Percentiles rank a stretch among this genome's conserved stretches.
Conservation (phyloP, 2,797 vertebrate species). For the Parotocinclus haroldoi region DNA sequence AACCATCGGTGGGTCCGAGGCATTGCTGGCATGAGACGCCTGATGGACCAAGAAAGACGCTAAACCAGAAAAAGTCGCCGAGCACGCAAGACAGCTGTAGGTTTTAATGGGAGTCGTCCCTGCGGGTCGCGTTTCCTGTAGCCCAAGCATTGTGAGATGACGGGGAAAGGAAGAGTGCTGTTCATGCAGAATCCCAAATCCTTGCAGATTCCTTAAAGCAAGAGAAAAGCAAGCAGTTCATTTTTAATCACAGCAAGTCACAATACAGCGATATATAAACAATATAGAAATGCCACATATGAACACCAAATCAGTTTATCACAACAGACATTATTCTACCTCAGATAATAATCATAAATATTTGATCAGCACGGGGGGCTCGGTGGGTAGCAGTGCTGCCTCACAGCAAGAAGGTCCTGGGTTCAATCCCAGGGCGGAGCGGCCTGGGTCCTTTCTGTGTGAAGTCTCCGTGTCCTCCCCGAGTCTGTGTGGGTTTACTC, state of each 20-base stretch:
- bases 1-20: constrained; percentile 43
- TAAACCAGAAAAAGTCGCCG: constrained; percentile 72
- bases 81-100: constrained; percentile 74
- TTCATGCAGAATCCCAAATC: not conserved
- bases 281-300: no score
- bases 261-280: no score
- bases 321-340: no score
- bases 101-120: constrained; percentile 62
- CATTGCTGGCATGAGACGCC: constrained; percentile 62
- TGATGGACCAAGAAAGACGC: constrained; percentile 74
- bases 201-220: constrained; percentile 21
- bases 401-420: no score
- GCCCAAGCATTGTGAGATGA: constrained; percentile 67
- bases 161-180: not conserved
- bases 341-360: no score
- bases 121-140: constrained; percentile 61
- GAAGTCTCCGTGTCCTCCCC: no score
- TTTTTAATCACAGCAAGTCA: not conserved
- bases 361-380: no score
- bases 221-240: constrained; percentile 1
- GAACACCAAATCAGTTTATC: no score
- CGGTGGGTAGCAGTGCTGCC: no score
- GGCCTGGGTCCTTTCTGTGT: no score
- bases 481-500: no score
- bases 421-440: no score